phyloP scores from a whole-genome alignment of 2,113 vertebrate species.

The Turnix velox region DNA sequence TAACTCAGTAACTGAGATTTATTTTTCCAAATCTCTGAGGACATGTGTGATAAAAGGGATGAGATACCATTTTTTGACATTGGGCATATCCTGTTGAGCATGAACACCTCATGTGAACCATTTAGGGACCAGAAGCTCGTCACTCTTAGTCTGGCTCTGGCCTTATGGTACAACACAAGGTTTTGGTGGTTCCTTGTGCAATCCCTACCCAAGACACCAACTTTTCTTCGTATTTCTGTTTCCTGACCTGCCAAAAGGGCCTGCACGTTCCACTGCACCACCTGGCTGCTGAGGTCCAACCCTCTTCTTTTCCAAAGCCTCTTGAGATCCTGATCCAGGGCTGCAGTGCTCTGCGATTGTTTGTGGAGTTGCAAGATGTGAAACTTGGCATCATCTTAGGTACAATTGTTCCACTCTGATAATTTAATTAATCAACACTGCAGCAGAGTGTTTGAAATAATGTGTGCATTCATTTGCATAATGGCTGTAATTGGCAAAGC shows the following conservation, averaged over 20 bases:
- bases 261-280: neutral
- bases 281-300: neutral
- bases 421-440: slow-evolving; percentile 66
- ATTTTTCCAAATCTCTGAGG: neutral
- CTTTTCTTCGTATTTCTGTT: neutral
- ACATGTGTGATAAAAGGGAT: neutral
- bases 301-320: neutral
- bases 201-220: neutral
- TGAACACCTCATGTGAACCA: neutral
- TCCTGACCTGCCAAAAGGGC: neutral
- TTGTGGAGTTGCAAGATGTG: neutral
- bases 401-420: slow-evolving; percentile 60
- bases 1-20: neutral
- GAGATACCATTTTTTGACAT: neutral
- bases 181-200: neutral
- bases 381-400: slow-evolving; percentile 44
- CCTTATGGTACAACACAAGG: neutral
- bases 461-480: slow-evolving; percentile 60
- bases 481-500: slow-evolving; percentile 57
- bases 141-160: neutral
- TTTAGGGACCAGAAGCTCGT: neutral
- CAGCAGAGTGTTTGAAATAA: slow-evolving; percentile 62
- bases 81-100: neutral
- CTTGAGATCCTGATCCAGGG: neutral
- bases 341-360: neutral